phyloP scores from a whole-genome alignment of 2,888 invertebrate species.

The Drosophila merina region DNA sequence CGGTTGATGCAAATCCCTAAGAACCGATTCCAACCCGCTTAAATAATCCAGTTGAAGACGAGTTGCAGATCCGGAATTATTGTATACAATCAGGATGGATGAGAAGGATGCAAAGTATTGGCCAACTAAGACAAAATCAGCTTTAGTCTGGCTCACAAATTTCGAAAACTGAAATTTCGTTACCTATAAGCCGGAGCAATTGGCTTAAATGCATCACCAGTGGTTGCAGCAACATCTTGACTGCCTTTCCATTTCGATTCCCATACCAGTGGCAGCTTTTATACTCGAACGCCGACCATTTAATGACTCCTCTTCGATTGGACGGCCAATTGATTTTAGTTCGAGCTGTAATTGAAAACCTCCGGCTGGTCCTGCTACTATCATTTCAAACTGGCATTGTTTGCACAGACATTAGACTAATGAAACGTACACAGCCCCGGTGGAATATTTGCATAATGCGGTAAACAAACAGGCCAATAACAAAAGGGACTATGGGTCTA shows the following conservation, averaged over 20 bases:
- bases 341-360: constrained; percentile 46
- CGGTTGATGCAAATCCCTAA: constrained; percentile 57
- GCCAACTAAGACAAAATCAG: constrained; percentile 58
- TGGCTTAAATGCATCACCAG: constrained; percentile 54
- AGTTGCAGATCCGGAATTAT: constrained; percentile 49
- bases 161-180: background rate
- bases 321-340: constrained; percentile 64
- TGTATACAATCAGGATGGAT: constrained; percentile 78
- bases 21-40: constrained; percentile 65
- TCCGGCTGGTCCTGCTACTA: constrained; percentile 37
- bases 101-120: constrained; percentile 74
- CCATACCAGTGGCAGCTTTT: constrained; percentile 21
- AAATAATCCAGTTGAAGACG: constrained; percentile 69
- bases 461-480: constrained; percentile 24
- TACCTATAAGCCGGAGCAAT: constrained; percentile 67
- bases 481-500: background rate
- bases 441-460: constrained; percentile 48
- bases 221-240: constrained; percentile 53
- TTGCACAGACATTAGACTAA: constrained; percentile 65
- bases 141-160: background rate
- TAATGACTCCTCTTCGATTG: constrained; percentile 50
- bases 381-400: constrained; percentile 42
- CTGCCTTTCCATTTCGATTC: constrained; percentile 12
- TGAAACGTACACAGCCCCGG: constrained; percentile 63
- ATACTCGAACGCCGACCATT: constrained; percentile 38